Evolutionary conservation across 2,797 vertebrate species (phyloP).

Genomic region (Orestias chungarensis): DNA sequence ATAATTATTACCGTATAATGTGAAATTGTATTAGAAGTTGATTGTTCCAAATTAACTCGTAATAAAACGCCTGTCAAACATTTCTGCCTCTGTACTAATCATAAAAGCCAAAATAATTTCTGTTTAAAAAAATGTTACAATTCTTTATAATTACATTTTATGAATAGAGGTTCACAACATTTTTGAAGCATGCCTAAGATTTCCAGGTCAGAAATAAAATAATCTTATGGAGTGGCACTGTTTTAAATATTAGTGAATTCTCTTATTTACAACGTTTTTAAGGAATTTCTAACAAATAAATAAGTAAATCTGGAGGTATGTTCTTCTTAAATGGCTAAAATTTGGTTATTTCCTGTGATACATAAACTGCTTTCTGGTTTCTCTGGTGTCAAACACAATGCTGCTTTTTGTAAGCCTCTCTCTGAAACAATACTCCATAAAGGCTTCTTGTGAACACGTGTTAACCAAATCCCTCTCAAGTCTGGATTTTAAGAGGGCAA

Average conservation of each 20-base stretch:
- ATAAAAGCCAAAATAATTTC: neutral
- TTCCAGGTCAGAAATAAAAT: neutral
- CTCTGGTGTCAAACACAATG: conserved; percentile 70
- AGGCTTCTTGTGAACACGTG: conserved; percentile 71
- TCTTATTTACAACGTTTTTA: neutral
- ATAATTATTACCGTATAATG: too few species aligned
- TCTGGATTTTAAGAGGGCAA: conserved; percentile 60
- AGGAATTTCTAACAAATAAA: conserved; percentile 12
- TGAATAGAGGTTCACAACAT: neutral
- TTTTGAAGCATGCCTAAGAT: neutral
- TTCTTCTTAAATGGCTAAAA: conserved; percentile 13
- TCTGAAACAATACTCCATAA: conserved; percentile 75
- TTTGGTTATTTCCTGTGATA: conserved; percentile 55
- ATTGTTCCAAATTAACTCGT: too few species aligned
- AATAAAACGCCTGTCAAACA: too few species aligned
- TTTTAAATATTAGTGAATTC: neutral
- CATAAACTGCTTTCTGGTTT: conserved; percentile 62
- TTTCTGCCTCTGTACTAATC: too few species aligned
- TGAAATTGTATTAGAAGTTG: too few species aligned
- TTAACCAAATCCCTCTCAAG: conserved; percentile 74
- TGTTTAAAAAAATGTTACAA: neutral
- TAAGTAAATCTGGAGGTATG: conserved; percentile 26
- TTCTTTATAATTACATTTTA: neutral
- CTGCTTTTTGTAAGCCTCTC: conserved; percentile 66
- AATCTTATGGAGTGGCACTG: too few species aligned